Conservation (phyloP, 2,113 vertebrate species). For the Oreocharis arfaki region DNA sequence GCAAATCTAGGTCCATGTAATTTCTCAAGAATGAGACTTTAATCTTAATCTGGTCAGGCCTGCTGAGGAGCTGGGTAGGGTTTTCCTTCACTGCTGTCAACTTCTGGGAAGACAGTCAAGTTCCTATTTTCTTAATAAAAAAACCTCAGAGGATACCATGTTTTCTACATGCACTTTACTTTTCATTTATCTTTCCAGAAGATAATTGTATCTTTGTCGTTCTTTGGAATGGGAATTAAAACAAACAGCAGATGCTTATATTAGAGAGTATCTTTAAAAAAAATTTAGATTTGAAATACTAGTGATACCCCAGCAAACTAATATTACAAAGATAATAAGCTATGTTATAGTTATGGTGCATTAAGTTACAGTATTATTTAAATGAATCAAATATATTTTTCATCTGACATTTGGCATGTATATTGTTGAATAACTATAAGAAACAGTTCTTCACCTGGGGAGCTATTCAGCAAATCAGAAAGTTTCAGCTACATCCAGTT, state of each 20-base stretch:
- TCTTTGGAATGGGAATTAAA: not conserved
- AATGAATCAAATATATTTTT: not conserved
- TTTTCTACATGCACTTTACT: not conserved
- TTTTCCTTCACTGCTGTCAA: not conserved
- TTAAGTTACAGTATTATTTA: not conserved
- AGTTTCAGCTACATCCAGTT: not conserved
- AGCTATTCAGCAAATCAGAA: not conserved
- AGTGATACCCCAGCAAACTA: not conserved
- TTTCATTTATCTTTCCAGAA: not conserved
- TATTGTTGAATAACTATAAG: not conserved
- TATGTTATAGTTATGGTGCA: not conserved
- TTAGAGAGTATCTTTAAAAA: not conserved
- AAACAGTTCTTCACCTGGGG: not conserved
- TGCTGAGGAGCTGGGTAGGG: not conserved
- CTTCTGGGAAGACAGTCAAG: not conserved
- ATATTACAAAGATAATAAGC: not conserved
- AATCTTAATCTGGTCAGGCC: not conserved
- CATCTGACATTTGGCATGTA: not conserved
- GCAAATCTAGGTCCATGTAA: not conserved
- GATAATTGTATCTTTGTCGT: not conserved
- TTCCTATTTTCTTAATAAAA: not conserved
- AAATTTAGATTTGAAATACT: not conserved
- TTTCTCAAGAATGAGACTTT: not conserved
- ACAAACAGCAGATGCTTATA: not conserved
- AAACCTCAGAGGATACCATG: rapidly evolving